phyloP scores from a whole-genome alignment of 2,113 vertebrate genomes.

The Petrocephalus zakoni region DNA sequence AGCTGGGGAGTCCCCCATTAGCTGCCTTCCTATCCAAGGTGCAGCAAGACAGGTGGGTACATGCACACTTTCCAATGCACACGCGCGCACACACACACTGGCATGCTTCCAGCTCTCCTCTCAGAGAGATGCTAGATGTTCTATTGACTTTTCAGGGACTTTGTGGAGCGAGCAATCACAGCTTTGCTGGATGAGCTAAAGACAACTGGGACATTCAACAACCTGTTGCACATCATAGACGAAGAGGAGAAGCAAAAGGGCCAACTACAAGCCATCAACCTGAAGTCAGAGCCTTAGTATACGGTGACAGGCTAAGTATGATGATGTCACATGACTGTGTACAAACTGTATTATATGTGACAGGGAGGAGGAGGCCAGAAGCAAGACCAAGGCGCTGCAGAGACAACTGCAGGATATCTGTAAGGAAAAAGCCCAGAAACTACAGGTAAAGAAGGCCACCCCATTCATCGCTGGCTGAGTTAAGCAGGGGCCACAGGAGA shows the following conservation, averaged over 20 bases:
- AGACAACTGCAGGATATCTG: constrained; percentile 64
- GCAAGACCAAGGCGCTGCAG: constrained; percentile 60
- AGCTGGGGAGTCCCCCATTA: constrained; percentile 36
- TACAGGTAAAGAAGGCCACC: constrained; percentile 57
- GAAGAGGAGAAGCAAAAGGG: constrained; percentile 57
- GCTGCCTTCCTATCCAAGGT: constrained; percentile 57
- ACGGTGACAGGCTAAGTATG: neutral
- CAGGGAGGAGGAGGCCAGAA: constrained; percentile 67
- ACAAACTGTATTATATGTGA: constrained; percentile 23
- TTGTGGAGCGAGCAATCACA: constrained; percentile 56
- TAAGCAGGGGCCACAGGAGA: neutral
- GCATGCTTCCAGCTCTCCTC: neutral
- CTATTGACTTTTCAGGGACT: constrained; percentile 55
- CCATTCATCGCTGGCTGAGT: neutral
- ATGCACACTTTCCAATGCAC: neutral
- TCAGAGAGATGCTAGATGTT: neutral
- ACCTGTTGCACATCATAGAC: constrained; percentile 52
- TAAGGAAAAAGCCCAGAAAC: constrained; percentile 58
- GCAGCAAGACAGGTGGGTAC: constrained; percentile 64
- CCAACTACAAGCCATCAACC: constrained; percentile 52
- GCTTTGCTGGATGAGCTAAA: constrained; percentile 52
- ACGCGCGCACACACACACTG: neutral
- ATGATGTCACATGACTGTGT: neutral
- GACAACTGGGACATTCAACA: constrained; percentile 53
- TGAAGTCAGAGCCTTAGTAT: constrained; percentile 55